Evolutionary conservation across 2,888 invertebrate genomes (phyloP).

Genomic region (Nemotelus nigrinus): DNA sequence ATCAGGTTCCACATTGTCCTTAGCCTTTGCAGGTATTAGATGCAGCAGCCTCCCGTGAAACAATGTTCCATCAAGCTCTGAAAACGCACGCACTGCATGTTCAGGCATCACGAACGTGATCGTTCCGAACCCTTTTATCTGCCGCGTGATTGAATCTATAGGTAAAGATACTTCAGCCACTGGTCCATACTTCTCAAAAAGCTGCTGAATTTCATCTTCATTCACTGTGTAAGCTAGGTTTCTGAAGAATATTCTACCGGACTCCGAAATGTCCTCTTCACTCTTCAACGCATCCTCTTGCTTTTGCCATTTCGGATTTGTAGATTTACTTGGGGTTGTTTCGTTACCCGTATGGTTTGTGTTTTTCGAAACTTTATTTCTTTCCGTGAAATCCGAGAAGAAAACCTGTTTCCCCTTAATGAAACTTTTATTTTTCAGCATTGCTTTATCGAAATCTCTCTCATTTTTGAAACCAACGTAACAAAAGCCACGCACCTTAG

Average conservation of each 20-base stretch:
- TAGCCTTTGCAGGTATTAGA: constrained; percentile 85
- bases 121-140: constrained; percentile 89
- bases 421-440: constrained; percentile 86
- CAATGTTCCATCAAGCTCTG: constrained; percentile 87
- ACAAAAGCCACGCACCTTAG: constrained; percentile 83
- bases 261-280: constrained; percentile 86
- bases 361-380: constrained; percentile 62
- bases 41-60: constrained; percentile 95
- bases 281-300: constrained; percentile 73
- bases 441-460: constrained; percentile 79
- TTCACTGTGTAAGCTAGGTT: constrained; percentile 88
- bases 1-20: constrained; percentile 66
- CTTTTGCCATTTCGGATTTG: constrained; percentile 69
- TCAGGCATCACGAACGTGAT: constrained; percentile 95
- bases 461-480: constrained; percentile 91
- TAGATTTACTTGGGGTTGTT: constrained; percentile 49
- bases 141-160: constrained; percentile 81
- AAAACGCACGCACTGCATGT: constrained; percentile 89
- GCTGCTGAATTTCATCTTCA: constrained; percentile 82
- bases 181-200: constrained; percentile 89
- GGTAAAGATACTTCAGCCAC: constrained; percentile 89
- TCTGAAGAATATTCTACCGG: constrained; percentile 91
- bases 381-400: constrained; percentile 67
- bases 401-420: constrained; percentile 75
- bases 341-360: constrained; percentile 52